phyloP scores from a whole-genome alignment of 2,888 invertebrate genomes.

The Eupeodes luniger region DNA sequence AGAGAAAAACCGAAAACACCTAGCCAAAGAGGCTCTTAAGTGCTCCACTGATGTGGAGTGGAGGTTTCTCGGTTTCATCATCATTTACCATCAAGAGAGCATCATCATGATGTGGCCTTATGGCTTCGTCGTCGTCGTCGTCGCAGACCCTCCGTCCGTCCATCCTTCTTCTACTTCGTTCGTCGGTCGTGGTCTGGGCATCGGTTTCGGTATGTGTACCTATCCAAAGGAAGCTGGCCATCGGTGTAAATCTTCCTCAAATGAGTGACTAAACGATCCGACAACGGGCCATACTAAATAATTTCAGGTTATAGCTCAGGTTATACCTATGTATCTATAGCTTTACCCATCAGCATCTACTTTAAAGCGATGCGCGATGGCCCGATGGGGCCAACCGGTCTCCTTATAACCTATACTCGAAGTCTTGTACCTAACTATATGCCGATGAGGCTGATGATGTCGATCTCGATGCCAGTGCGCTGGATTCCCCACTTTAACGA shows the following conservation, averaged over 20 bases:
- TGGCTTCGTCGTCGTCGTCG: conserved; percentile 9
- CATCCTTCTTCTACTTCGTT: background rate
- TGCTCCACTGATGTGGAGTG: conserved; percentile 29
- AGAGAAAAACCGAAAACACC: conserved; percentile 57
- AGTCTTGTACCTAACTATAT: conserved; percentile 1
- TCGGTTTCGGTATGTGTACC: conserved; percentile 15
- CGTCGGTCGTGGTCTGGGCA: conserved; percentile 32
- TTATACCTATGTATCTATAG: conserved; percentile 5
- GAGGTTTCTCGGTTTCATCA: conserved; percentile 38
- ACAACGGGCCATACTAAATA: conserved; percentile 75
- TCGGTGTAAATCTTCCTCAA: conserved; percentile 76
- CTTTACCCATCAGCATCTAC: too few species aligned
- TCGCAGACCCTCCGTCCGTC: background rate
- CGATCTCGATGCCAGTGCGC: conserved; percentile 21
- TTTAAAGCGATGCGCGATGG: background rate
- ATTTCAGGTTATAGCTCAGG: conserved; percentile 71
- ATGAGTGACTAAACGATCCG: conserved; percentile 77
- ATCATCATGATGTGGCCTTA: conserved; percentile 31
- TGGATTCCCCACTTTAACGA: conserved; percentile 75
- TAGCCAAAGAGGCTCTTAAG: conserved; percentile 66
- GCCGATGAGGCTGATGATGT: conserved; percentile 7
- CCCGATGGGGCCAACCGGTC: conserved; percentile 70
- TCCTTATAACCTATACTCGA: conserved; percentile 18
- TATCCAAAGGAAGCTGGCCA: conserved; percentile 71
- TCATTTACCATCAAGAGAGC: conserved; percentile 32